Conservation (phyloP, 2,797 vertebrate species). For the Phaenicophaeus curvirostris region DNA sequence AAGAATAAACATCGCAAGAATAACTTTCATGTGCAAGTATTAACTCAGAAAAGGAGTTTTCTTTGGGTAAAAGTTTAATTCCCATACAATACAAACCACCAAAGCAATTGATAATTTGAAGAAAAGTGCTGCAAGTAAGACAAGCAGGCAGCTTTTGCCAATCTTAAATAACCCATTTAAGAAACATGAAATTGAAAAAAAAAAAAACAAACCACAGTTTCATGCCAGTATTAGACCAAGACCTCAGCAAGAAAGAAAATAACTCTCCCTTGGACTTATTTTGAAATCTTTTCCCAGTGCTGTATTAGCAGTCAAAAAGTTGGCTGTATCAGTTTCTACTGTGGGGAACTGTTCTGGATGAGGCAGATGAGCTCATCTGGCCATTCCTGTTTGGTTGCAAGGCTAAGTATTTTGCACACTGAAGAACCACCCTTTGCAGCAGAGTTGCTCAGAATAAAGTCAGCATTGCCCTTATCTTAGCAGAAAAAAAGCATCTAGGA, state of each 20-base stretch:
- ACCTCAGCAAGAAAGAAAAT: neutral
- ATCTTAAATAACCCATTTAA: neutral
- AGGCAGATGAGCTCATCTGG: neutral
- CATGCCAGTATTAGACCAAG: neutral
- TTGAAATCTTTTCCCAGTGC: neutral
- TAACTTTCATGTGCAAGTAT: neutral
- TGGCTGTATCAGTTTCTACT: neutral
- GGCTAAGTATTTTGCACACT: neutral
- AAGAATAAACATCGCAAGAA: neutral
- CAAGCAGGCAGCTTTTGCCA: neutral
- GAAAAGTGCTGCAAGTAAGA: neutral
- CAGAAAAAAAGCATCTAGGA: neutral
- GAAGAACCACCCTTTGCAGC: neutral
- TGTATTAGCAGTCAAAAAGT: neutral
- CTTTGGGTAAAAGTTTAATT: neutral
- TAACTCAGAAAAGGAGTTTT: neutral
- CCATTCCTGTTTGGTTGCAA: neutral
- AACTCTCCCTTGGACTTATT: neutral
- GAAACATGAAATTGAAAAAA: neutral
- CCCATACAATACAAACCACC: neutral
- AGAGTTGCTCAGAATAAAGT: neutral
- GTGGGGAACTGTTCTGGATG: neutral
- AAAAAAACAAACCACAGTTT: neutral
- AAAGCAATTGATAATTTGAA: neutral
- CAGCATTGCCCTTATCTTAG: neutral